These are phyloP conservation scores for Bibio marci DNA, from an alignment of 2,888 invertebrate species.

Conservation along the genomic window DNA sequence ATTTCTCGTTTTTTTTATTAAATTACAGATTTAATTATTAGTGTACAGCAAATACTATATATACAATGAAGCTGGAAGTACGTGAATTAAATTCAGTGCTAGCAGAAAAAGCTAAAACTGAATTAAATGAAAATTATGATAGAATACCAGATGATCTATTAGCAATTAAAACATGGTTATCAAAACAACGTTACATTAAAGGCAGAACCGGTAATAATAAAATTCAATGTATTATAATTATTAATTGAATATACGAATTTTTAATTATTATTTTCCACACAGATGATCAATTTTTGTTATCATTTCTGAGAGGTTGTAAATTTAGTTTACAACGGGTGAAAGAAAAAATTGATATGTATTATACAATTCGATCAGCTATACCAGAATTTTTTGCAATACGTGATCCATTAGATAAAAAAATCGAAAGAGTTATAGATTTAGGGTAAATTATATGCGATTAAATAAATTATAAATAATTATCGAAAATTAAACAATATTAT, in stretches of 20 bases:
- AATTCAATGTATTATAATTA: neutral
- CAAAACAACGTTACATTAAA: slow-evolving; percentile 36
- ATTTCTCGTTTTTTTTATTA: too few species aligned
- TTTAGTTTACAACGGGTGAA: slow-evolving; percentile 44
- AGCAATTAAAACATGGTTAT: slow-evolving; percentile 36
- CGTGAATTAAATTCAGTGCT: slow-evolving; percentile 28
- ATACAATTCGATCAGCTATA: slow-evolving; percentile 33
- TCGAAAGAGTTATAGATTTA: slow-evolving; percentile 14
- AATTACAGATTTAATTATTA: too few species aligned
- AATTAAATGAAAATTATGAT: slow-evolving; percentile 36
- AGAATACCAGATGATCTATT: slow-evolving; percentile 31
- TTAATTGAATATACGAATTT: neutral
- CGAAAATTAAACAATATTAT: slow-evolving; percentile 6
- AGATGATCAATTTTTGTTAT: slow-evolving; percentile 44
- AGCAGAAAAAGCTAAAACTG: slow-evolving; percentile 30
- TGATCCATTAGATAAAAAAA: slow-evolving; percentile 21
- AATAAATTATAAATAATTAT: neutral
- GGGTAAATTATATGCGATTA: slow-evolving; percentile 32
- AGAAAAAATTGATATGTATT: slow-evolving; percentile 40
- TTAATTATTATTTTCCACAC: slow-evolving; percentile 1
- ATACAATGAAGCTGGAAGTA: neutral
- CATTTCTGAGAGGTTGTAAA: slow-evolving; percentile 46
- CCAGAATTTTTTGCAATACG: slow-evolving; percentile 33
- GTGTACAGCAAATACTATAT: too few species aligned
- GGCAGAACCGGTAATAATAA: slow-evolving; percentile 34